These are phyloP conservation scores for Hemiscyllium ocellatum DNA, from an alignment of 2,113 vertebrate genomes.

Conservation along the genomic window DNA sequence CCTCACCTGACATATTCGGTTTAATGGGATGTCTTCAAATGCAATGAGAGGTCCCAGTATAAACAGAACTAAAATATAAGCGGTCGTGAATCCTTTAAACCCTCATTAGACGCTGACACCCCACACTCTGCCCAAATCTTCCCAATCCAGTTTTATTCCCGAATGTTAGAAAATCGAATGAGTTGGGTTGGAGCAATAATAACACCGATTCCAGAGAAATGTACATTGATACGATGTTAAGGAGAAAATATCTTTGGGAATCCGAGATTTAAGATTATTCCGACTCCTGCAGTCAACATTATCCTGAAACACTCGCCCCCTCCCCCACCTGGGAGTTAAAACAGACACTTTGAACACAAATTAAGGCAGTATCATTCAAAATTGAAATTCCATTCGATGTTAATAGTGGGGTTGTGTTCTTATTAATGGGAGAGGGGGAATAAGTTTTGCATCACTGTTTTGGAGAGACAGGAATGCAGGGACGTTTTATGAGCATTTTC, in stretches of 20 bases:
- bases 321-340: no score
- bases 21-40: background rate
- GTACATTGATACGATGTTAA: no score
- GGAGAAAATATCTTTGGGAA: background rate
- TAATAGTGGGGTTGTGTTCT: background rate
- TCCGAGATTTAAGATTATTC: background rate
- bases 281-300: background rate
- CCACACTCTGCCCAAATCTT: background rate
- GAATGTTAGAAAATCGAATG: background rate
- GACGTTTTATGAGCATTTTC: background rate
- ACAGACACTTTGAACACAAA: background rate
- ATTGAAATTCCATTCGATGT: background rate
- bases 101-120: background rate
- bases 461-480: no score
- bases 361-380: no score
- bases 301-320: background rate
- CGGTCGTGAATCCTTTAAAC: background rate
- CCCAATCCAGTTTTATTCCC: background rate
- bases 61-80: background rate
- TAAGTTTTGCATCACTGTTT: background rate
- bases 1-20: no score
- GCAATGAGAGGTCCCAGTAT: background rate
- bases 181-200: background rate
- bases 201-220: background rate
- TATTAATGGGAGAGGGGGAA: background rate